phyloP scores from a whole-genome alignment of 1,140 invertebrate species.

The Brachionus rotundiformis region DNA sequence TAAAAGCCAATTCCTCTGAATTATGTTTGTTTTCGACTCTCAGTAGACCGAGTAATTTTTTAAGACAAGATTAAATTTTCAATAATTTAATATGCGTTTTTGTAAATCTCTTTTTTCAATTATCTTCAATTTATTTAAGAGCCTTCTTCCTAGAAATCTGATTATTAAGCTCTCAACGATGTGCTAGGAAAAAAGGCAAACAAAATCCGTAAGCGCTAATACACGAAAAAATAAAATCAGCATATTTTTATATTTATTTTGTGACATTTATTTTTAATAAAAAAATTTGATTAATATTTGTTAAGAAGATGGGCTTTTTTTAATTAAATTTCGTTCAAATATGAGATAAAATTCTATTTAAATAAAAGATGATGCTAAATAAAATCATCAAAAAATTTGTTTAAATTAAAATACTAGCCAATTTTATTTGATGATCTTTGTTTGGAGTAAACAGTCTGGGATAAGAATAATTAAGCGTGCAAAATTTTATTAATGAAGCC shows the following conservation, averaged over 20 bases:
- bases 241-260: not conserved
- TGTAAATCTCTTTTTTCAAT: too few species aligned
- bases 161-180: too few species aligned
- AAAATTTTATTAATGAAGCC: not conserved
- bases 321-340: not conserved
- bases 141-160: too few species aligned
- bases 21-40: too few species aligned
- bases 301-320: not conserved
- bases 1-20: too few species aligned
- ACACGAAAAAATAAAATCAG: too few species aligned
- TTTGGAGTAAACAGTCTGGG: not conserved
- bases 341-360: not conserved
- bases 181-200: too few species aligned
- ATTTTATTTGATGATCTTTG: not conserved
- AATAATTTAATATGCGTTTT: too few species aligned
- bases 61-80: too few species aligned
- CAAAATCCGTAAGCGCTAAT: too few species aligned
- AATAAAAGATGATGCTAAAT: not conserved
- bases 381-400: not conserved
- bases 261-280: not conserved
- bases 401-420: not conserved
- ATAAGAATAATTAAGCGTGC: not conserved
- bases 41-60: too few species aligned
- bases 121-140: too few species aligned
- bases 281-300: not conserved